Conservation (phyloP, 2,113 vertebrate genomes). For the Delphinus delphis region DNA sequence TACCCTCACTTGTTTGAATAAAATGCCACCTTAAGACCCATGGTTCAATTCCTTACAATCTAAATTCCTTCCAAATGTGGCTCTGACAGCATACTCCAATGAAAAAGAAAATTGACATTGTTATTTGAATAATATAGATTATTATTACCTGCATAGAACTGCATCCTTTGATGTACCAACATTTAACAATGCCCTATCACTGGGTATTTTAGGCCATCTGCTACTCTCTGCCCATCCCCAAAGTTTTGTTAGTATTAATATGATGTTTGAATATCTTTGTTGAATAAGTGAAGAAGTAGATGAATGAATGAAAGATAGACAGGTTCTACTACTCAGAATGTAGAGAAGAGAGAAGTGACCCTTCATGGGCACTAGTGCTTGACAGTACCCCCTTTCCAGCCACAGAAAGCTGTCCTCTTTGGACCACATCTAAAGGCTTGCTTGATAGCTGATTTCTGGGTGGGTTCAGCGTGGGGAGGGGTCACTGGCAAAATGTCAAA, state of each 20-base stretch:
- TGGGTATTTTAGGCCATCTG: background rate
- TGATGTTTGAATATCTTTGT: background rate
- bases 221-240: fast-evolving
- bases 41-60: background rate
- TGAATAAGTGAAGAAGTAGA: background rate
- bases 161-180: background rate
- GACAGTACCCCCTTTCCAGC: background rate
- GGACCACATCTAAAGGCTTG: background rate
- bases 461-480: background rate
- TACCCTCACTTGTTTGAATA: background rate
- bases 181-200: background rate
- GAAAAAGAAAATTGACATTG: background rate
- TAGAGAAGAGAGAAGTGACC: background rate
- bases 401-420: background rate
- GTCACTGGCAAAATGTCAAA: background rate
- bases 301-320: background rate
- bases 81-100: background rate
- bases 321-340: background rate
- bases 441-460: background rate
- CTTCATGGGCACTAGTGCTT: background rate
- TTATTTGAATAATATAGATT: background rate
- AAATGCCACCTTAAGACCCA: background rate
- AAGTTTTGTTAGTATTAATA: background rate
- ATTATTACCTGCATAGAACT: background rate
- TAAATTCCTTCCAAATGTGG: background rate